Conservation (phyloP, 2,888 invertebrate genomes). For the Melanchra persicariae region DNA sequence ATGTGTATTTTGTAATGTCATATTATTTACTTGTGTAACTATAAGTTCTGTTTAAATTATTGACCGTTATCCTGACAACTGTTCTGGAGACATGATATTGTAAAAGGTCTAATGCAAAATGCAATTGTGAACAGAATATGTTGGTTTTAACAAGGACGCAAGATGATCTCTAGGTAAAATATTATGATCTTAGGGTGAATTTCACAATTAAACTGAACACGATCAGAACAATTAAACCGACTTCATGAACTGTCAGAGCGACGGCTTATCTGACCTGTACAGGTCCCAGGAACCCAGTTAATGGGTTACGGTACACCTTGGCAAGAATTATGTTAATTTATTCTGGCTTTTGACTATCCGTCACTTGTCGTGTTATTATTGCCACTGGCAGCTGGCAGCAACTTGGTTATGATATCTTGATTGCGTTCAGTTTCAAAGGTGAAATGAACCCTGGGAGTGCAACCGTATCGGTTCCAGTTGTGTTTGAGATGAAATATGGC, state of each 20-base stretch:
- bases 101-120: neutral
- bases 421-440: neutral
- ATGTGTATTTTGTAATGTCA: slow-evolving; percentile 15
- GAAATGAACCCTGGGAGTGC: neutral
- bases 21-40: slow-evolving; percentile 8
- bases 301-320: too few relatives aligned
- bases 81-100: neutral
- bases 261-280: too few relatives aligned
- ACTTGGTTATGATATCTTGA: neutral
- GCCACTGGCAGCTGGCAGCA: too few relatives aligned
- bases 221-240: neutral
- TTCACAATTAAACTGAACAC: neutral
- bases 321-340: too few relatives aligned
- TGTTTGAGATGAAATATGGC: neutral
- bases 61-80: slow-evolving; percentile 1
- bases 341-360: too few relatives aligned
- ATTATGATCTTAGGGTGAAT: too few relatives aligned
- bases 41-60: slow-evolving; percentile 14
- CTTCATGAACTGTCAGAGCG: too few relatives aligned
- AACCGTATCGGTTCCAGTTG: neutral
- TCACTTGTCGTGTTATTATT: too few relatives aligned
- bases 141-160: neutral
- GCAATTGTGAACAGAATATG: neutral
- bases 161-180: neutral
- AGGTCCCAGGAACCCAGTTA: too few relatives aligned